Percentiles rank a stretch among this genome's conserved stretches.
phyloP scores from a whole-genome alignment of 2,888 invertebrate genomes.

The Hypolimnas misippus region DNA sequence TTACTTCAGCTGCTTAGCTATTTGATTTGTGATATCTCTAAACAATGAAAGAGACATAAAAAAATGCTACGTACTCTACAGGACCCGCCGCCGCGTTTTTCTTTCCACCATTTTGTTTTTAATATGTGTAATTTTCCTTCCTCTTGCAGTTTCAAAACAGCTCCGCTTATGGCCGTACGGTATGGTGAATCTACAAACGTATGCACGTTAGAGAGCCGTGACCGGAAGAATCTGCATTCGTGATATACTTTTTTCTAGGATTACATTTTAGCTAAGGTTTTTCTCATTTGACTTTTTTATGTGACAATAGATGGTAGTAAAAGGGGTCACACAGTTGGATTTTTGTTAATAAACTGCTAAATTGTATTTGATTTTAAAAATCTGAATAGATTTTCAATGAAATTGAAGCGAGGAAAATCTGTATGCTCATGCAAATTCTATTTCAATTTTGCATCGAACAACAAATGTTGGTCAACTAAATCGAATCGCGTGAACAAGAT shows the following conservation, averaged over 20 bases:
- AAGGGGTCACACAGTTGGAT: too few relatives aligned
- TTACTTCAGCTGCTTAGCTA: too few relatives aligned
- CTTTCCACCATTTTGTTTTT: constrained; percentile 99
- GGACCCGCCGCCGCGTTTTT: constrained; percentile 94
- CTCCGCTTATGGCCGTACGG: constrained; percentile 96
- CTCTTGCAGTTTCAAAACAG: constrained; percentile 97
- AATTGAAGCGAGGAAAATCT: too few relatives aligned
- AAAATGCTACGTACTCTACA: constrained; percentile 87
- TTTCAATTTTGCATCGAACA: too few relatives aligned
- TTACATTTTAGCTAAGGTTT: constrained; percentile 4
- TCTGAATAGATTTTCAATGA: too few relatives aligned
- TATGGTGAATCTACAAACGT: constrained; percentile 92
- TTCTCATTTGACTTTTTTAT: neutral
- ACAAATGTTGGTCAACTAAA: too few relatives aligned
- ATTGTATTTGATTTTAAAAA: too few relatives aligned
- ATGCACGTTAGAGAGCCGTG: constrained; percentile 32
- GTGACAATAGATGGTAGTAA: neutral
- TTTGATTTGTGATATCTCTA: too few relatives aligned
- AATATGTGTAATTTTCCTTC: constrained; percentile 95
- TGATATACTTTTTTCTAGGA: constrained; percentile 9
- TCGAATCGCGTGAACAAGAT: too few relatives aligned
- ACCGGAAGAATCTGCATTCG: constrained; percentile 34
- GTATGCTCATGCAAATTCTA: neutral
- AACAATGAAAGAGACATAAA: constrained; percentile 25
- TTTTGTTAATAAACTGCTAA: too few relatives aligned